Conservation (phyloP, 2,888 invertebrate species). For the Phragmatobia fuliginosa region DNA sequence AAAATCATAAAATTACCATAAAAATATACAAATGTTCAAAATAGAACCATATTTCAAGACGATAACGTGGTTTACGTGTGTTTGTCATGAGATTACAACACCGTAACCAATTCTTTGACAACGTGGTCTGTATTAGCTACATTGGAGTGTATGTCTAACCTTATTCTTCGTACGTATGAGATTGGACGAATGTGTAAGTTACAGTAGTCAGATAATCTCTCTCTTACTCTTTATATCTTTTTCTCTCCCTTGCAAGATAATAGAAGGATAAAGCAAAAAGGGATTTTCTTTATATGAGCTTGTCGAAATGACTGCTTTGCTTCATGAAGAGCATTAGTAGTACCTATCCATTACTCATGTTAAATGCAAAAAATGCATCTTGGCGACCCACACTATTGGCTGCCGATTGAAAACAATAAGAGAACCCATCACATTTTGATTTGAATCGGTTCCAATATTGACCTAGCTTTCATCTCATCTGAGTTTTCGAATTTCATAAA, state of each 20-base stretch:
- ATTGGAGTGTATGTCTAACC: conserved; percentile 9
- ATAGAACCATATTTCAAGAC: conserved; percentile 27
- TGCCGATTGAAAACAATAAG: too few species aligned
- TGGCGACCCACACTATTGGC: too few species aligned
- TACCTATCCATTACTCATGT: too few species aligned
- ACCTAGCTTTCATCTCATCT: background rate
- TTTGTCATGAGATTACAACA: conserved; percentile 39
- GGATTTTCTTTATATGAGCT: too few species aligned
- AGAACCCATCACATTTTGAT: background rate
- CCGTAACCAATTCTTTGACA: conserved; percentile 10
- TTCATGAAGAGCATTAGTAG: too few species aligned
- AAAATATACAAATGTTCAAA: conserved; percentile 34
- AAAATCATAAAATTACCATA: conserved; percentile 41
- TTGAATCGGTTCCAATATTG: background rate
- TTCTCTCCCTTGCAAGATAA: too few species aligned
- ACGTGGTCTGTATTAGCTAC: background rate
- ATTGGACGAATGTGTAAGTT: background rate
- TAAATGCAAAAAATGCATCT: too few species aligned
- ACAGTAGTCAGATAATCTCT: background rate
- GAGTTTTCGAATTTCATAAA: background rate
- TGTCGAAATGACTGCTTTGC: too few species aligned
- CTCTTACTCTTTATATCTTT: background rate
- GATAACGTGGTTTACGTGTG: conserved; percentile 22
- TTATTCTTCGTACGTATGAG: background rate
- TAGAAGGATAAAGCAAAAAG: too few species aligned